Evolutionary conservation across 2,113 vertebrate species (phyloP).

Genomic region (Pomatorhinus ruficollis): DNA sequence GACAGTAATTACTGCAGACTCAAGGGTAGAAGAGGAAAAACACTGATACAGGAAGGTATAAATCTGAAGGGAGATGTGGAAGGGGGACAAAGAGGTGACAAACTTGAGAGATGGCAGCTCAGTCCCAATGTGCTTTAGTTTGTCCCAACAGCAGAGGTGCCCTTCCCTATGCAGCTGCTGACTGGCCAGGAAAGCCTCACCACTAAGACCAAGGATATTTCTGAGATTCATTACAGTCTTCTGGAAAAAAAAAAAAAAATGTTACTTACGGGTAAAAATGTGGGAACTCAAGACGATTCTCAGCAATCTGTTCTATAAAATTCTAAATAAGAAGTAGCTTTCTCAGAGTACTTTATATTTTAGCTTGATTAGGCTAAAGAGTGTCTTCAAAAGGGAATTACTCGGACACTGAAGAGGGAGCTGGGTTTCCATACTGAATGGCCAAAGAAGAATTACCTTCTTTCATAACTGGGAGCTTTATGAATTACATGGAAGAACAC

Average conservation of each 20-base stretch:
- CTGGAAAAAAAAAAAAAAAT: neutral
- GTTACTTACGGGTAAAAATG: neutral
- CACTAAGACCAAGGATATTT: neutral
- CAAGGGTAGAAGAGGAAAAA: neutral
- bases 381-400: neutral
- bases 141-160: neutral
- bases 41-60: neutral
- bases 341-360: neutral
- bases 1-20: neutral
- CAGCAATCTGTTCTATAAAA: neutral
- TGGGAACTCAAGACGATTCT: neutral
- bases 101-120: neutral
- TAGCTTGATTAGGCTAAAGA: neutral
- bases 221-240: neutral
- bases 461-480: neutral
- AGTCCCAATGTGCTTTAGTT: neutral
- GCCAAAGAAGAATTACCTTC: neutral
- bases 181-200: neutral
- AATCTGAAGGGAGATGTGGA: neutral
- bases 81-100: neutral
- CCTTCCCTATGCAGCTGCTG: neutral
- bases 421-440: neutral
- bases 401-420: neutral
- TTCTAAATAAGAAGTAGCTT: neutral
- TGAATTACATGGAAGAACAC: neutral